Evolutionary conservation across 2,888 invertebrate genomes (phyloP).

Genomic region (Polyommatus icarus): DNA sequence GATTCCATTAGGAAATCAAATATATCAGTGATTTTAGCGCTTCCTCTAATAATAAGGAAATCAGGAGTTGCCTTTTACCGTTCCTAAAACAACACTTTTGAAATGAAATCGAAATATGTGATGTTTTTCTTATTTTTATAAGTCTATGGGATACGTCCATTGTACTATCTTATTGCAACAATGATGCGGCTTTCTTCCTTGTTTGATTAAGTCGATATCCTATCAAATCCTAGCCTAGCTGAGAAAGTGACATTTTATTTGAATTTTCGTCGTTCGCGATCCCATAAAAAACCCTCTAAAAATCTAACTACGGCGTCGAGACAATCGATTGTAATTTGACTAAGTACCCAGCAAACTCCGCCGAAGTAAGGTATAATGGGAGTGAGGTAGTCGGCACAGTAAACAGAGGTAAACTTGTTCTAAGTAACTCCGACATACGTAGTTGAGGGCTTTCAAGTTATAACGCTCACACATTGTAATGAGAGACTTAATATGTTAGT

Average conservation of each 20-base stretch:
- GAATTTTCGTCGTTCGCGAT: too few species aligned
- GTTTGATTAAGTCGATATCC: too few species aligned
- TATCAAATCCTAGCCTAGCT: too few species aligned
- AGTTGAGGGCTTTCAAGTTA: neutral
- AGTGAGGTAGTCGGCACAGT: neutral
- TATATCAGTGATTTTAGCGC: constrained; percentile 3
- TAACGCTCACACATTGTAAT: neutral
- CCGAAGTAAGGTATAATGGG: neutral
- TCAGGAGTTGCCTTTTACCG: neutral
- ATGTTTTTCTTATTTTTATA: neutral
- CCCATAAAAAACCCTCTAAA: too few species aligned
- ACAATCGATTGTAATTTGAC: neutral
- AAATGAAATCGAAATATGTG: constrained; percentile 1
- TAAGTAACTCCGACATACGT: constrained; percentile 2
- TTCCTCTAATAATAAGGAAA: neutral
- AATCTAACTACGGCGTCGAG: too few species aligned
- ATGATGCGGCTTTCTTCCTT: too few species aligned
- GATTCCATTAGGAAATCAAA: neutral
- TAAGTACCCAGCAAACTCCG: neutral
- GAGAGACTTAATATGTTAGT: neutral
- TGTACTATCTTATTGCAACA: too few species aligned
- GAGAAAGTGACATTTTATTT: too few species aligned
- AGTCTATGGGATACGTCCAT: too few species aligned
- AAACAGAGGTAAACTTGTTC: constrained; percentile 1
- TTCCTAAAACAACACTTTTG: neutral